A percentile compares a stretch with the other conserved stretches of the same genome.
These are phyloP conservation scores for Pollenia griseotomentosa DNA, from an alignment of 2,888 invertebrate species.

Conservation along the genomic window DNA sequence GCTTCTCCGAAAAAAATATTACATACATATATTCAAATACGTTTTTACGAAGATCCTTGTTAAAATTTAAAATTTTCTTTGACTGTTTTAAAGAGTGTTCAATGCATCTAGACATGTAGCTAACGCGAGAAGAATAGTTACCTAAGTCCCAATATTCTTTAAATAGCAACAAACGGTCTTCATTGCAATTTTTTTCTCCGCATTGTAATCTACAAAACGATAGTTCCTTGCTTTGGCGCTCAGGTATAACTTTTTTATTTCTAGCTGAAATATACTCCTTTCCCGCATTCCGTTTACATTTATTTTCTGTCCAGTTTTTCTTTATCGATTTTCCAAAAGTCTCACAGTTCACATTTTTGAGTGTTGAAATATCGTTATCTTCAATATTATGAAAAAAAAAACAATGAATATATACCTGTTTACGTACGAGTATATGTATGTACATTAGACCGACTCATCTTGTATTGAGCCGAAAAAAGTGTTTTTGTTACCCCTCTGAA, in stretches of 20 bases:
- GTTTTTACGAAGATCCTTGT: slow-evolving; percentile 19
- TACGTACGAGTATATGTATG: too few relatives aligned
- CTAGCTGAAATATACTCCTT: not conserved
- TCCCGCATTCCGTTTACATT: slow-evolving; percentile 13
- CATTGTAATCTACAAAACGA: slow-evolving; percentile 26
- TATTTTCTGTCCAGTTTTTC: not conserved
- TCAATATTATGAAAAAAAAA: not conserved
- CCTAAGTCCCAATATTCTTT: slow-evolving; percentile 34
- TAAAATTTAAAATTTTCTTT: slow-evolving; percentile 5
- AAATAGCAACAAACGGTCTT: slow-evolving; percentile 24
- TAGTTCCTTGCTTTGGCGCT: slow-evolving; percentile 6
- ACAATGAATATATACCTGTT: not conserved
- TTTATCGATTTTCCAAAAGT: not conserved
- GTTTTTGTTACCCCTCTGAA: too few relatives aligned
- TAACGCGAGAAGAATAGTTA: slow-evolving; percentile 4
- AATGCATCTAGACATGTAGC: slow-evolving; percentile 27
- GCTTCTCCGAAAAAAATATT: slow-evolving; percentile 3
- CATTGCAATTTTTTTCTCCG: slow-evolving; percentile 7
- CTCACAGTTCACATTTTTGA: not conserved
- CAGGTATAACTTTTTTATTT: not conserved
- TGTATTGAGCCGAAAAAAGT: too few relatives aligned
- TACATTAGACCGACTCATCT: too few relatives aligned
- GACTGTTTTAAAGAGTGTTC: slow-evolving; percentile 21
- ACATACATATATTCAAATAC: slow-evolving; percentile 16
- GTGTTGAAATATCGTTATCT: not conserved